phyloP scores from a whole-genome alignment of 2,797 vertebrate species.

The Enteromius afrohamiltoni region DNA sequence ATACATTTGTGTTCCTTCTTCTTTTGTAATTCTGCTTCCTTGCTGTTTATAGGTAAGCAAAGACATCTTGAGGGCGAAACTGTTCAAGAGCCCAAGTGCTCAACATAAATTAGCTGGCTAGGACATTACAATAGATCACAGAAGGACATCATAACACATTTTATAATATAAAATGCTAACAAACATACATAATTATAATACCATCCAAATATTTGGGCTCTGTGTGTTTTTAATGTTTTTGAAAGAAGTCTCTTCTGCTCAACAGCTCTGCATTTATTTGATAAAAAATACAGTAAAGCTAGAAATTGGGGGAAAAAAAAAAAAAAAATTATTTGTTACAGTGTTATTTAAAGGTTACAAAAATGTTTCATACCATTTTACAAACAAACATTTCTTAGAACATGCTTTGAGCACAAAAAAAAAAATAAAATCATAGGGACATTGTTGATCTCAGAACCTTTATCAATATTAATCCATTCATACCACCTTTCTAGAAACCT shows the following conservation, averaged over 20 bases:
- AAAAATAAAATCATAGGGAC: neutral
- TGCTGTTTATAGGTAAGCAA: constrained; percentile 37
- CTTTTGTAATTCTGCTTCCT: neutral
- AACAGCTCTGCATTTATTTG: neutral
- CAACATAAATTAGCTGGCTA: neutral
- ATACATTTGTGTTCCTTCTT: constrained; percentile 57
- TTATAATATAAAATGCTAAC: neutral
- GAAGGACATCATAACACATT: neutral
- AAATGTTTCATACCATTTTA: neutral
- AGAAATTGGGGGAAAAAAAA: no score
- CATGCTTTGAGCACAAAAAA: no score
- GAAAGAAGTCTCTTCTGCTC: neutral
- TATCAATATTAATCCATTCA: neutral
- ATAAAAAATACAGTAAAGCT: neutral
- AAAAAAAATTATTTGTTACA: no score
- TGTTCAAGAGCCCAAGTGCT: neutral
- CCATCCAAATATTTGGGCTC: neutral
- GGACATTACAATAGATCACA: neutral
- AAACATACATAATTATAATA: neutral
- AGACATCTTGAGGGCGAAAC: constrained; percentile 30
- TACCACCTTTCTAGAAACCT: neutral
- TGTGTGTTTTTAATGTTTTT: neutral
- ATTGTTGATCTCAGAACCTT: neutral
- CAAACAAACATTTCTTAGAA: neutral
- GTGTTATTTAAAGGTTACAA: neutral